A percentile compares a stretch with the other conserved stretches of the same genome.
Conservation (phyloP, 2,888 invertebrate species). For the Marronus borbonicus region DNA sequence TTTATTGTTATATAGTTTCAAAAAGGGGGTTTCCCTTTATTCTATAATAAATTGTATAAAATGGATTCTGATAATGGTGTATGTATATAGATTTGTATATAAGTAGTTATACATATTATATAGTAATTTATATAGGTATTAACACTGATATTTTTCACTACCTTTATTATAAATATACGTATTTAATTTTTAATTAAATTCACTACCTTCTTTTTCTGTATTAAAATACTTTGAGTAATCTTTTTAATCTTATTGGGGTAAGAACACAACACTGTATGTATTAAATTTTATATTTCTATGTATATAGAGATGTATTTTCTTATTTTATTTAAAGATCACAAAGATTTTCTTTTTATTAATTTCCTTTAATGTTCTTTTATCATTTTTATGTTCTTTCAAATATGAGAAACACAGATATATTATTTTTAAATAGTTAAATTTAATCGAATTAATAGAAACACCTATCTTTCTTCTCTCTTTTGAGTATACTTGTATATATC, state of each 20-base stretch:
- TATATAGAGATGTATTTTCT: neutral
- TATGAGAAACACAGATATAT: conserved; percentile 10
- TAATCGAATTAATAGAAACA: neutral
- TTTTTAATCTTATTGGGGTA: neutral
- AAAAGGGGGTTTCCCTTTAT: no score
- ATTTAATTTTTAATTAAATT: no score
- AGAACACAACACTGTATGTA: neutral
- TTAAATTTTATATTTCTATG: neutral
- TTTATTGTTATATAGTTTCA: no score
- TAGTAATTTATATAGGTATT: neutral
- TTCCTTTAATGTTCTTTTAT: no score
- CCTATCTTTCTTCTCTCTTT: neutral
- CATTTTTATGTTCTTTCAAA: no score
- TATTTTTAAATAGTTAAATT: neutral
- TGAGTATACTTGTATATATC: neutral
- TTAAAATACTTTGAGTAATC: neutral
- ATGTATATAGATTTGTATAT: no score
- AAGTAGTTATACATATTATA: no score
- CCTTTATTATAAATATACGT: neutral
- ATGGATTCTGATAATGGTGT: no score
- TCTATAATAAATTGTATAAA: no score
- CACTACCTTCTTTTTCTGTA: neutral
- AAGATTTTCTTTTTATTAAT: no score
- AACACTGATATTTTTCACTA: conserved; percentile 9
- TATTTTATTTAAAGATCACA: no score